phyloP scores from a whole-genome alignment of 2,888 invertebrate species.

The Nomada goodeniana region DNA sequence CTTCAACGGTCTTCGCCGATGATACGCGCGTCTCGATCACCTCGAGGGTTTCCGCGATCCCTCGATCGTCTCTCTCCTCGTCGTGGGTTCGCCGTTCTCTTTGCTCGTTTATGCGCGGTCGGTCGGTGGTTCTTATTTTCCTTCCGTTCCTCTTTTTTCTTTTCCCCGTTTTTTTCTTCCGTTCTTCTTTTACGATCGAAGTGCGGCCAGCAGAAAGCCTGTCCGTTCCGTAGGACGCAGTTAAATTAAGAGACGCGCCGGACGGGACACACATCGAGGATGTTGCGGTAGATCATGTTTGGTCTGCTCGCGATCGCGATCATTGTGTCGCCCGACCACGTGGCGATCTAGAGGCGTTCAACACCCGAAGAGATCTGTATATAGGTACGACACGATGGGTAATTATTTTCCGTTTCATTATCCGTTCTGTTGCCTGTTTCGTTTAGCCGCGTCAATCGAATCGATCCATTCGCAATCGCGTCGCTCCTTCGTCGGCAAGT shows the following conservation, averaged over 20 bases:
- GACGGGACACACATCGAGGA: neutral
- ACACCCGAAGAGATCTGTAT: no score
- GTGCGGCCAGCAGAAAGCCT: slow-evolving; percentile 2
- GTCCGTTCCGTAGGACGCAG: neutral
- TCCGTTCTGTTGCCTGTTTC: no score
- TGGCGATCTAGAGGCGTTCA: no score
- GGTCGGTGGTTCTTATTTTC: neutral
- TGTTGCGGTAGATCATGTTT: neutral
- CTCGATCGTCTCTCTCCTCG: slow-evolving; percentile 24
- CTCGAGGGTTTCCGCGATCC: slow-evolving; percentile 15
- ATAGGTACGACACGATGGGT: no score
- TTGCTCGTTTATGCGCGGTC: slow-evolving; percentile 20
- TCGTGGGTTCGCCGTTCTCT: slow-evolving; percentile 2
- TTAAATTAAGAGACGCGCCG: neutral
- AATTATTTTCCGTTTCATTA: no score
- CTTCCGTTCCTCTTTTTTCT: neutral
- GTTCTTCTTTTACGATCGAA: neutral
- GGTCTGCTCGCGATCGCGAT: no score
- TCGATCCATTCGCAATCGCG: no score
- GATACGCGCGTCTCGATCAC: slow-evolving; percentile 55
- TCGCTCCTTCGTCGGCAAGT: no score
- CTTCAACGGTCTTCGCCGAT: slow-evolving; percentile 53
- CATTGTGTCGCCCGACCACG: no score
- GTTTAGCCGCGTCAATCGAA: no score
- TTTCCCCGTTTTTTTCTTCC: no score